phyloP scores from a whole-genome alignment of 2,113 vertebrate genomes.

The Dendropsophus ebraccatus region DNA sequence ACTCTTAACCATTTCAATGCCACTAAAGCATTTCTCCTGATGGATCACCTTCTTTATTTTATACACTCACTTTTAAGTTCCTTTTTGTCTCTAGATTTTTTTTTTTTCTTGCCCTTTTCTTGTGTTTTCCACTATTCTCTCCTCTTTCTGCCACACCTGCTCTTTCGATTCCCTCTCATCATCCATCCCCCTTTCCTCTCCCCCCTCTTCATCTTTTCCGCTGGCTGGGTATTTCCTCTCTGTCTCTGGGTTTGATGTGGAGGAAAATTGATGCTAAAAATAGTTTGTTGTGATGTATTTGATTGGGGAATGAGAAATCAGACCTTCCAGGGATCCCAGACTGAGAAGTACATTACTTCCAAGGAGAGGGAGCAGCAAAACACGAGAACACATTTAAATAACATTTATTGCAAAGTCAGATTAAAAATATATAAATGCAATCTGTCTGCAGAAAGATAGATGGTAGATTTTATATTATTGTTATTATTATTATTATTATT shows the following conservation, averaged over 20 bases:
- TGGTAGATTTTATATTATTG: not conserved
- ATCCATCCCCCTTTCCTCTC: not conserved
- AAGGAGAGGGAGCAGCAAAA: not conserved
- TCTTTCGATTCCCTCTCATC: conserved; percentile 6
- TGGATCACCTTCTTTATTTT: not conserved
- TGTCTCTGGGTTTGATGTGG: conserved; percentile 55
- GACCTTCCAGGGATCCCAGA: conserved; percentile 51
- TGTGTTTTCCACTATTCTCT: not conserved
- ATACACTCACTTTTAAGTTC: not conserved
- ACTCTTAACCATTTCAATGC: not conserved
- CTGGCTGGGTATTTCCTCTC: conserved; percentile 56
- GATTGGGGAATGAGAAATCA: conserved; percentile 44
- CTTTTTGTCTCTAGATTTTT: not conserved
- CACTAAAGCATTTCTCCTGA: not conserved
- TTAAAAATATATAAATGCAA: too few relatives aligned
- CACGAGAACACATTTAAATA: not conserved
- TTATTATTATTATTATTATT: too few relatives aligned
- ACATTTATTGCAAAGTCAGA: not conserved
- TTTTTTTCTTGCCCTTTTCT: not conserved
- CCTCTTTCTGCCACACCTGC: conserved; percentile 10
- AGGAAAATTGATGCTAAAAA: conserved; percentile 57
- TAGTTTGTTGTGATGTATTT: conserved; percentile 55
- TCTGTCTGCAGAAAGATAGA: too few relatives aligned
- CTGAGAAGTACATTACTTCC: conserved; percentile 7
- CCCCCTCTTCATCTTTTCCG: not conserved